These are phyloP conservation scores for Oxystoma pomonae DNA, from an alignment of 2,888 invertebrate species.

Conservation along the genomic window DNA sequence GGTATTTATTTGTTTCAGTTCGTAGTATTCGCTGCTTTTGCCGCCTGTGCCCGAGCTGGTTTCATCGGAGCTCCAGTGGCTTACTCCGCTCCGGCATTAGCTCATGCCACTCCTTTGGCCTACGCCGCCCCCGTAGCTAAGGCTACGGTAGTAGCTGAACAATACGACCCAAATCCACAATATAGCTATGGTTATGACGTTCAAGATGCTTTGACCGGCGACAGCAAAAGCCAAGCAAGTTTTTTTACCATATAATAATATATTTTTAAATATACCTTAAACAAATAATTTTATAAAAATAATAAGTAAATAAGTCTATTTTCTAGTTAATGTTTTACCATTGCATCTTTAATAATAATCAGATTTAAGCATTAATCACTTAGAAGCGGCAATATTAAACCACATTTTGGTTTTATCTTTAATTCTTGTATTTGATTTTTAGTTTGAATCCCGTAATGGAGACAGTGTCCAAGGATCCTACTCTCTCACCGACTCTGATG, in stretches of 20 bases:
- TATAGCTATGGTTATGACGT: slow-evolving; percentile 58
- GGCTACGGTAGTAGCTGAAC: slow-evolving; percentile 31
- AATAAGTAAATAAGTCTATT: neutral
- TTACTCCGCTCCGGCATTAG: slow-evolving; percentile 45
- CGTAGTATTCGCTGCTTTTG: slow-evolving; percentile 10
- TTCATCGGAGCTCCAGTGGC: slow-evolving; percentile 33
- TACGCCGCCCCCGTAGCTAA: slow-evolving; percentile 30
- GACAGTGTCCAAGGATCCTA: slow-evolving; percentile 55
- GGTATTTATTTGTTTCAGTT: too few relatives aligned
- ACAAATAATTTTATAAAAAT: too few relatives aligned
- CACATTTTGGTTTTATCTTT: too few relatives aligned
- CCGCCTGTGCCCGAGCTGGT: slow-evolving; percentile 16
- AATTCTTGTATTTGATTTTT: neutral
- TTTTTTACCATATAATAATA: neutral
- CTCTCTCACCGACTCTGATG: slow-evolving; percentile 57
- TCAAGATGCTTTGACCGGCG: slow-evolving; percentile 55
- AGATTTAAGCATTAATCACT: neutral
- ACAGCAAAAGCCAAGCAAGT: slow-evolving; percentile 55
- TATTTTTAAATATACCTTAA: slow-evolving; percentile 16
- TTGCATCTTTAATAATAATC: neutral
- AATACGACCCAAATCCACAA: slow-evolving; percentile 47
- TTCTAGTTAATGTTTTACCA: neutral
- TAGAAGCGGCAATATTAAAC: too few relatives aligned
- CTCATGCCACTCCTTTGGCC: slow-evolving; percentile 32
- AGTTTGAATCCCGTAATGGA: slow-evolving; percentile 55